Base-by-base conservation (phyloP, 2,113 vertebrate genomes). In the Myiozetetes cayanensis region DNA sequence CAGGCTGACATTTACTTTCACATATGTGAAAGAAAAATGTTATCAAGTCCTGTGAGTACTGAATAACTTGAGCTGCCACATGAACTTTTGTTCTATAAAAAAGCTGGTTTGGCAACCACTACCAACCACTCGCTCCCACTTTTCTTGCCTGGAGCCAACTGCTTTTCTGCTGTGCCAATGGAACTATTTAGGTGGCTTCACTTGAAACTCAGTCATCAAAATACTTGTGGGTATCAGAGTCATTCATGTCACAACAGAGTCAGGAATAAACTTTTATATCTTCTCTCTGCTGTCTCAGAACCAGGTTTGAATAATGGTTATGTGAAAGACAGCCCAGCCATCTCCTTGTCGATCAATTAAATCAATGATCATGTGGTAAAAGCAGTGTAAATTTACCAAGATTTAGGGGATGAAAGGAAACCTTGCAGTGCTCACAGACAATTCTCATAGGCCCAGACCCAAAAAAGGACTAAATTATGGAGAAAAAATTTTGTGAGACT, bases 351-450 rank as follows among this genome's bases (percentile, higher is more conserved):
- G 35, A 90, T 66, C 33, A 82, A 63, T 62, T 56, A 82, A 91
- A 82, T 49, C 46, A 82, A 27, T 0, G 0, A 35, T 21, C 46
- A 31, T 2, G 3, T 65, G 33, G 10, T 33, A 58, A 80, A 78
- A 85, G 41, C 3, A 35, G 28, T 13, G 12, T 65, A 66, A 56
- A 62, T 88, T 71, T 66, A 44, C 11, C 15, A 71, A 30, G 46
- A 71, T 62, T 74, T 71, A 71, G 7, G 12, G 24, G 14, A 39
- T 53, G 15, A 67, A 71, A 83, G 20, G 30, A 70, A 91, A 71
- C 6, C 6, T 61, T 56, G n/a, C 4, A 19, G 12, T 77, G 50
- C 31, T 87, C 65, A 74, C 4, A 46, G 50, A 61, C 13, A 73
- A 24, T 41, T 35, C 24, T 73, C 68, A 73, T 49, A 59, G 11